These are phyloP conservation scores for Rhinolophus sinicus DNA, from an alignment of 2,113 vertebrate species.

Conservation along the genomic window DNA sequence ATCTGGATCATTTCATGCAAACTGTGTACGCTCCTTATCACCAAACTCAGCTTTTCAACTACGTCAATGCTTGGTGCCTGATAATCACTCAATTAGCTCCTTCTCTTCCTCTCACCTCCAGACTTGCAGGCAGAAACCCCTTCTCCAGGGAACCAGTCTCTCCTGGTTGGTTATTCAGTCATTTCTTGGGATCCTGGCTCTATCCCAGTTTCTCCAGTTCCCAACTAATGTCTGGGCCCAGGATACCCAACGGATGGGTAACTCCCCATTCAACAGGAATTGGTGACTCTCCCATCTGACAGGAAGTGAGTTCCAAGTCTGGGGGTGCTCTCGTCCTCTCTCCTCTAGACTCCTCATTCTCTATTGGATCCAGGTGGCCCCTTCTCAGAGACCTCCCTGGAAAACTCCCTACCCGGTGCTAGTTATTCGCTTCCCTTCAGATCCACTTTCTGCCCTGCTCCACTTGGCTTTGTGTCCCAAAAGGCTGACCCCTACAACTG, in stretches of 20 bases:
- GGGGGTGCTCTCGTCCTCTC: background rate
- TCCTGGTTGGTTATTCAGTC: background rate
- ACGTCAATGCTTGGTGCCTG: background rate
- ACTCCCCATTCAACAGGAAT: background rate
- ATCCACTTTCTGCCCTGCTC: background rate
- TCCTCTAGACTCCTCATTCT: background rate
- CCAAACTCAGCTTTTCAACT: background rate
- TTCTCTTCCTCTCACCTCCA: background rate
- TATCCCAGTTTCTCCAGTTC: background rate
- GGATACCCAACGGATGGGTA: background rate
- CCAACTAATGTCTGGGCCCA: background rate
- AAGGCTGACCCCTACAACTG: background rate
- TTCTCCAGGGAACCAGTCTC: background rate
- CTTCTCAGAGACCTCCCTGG: background rate
- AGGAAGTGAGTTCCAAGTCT: background rate
- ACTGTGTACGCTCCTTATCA: background rate
- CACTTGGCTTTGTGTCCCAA: background rate
- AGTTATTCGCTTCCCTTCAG: background rate
- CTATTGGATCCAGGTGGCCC: background rate
- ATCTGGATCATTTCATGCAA: background rate
- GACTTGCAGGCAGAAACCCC: background rate
- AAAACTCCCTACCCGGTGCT: fast-evolving
- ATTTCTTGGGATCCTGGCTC: background rate
- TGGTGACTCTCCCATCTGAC: background rate
- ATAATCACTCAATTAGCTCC: background rate